Percentiles rank a stretch among this genome's conserved stretches.
phyloP scores from a whole-genome alignment of 2,113 vertebrate genomes.

The Chaetodon trifascialis region DNA sequence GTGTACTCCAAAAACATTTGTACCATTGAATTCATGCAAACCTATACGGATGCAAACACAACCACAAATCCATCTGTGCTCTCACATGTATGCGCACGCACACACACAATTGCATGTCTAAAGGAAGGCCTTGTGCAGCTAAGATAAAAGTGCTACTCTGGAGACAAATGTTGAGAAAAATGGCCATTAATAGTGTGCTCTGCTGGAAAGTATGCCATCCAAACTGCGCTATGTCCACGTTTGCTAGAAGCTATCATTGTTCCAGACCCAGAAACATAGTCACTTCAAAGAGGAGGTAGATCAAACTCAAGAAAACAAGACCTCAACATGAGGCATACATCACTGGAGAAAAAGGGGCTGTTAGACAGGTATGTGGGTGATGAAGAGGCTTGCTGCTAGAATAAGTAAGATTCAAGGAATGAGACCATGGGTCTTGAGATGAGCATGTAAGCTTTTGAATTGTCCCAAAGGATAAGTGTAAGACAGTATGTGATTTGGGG shows the following conservation, averaged over 20 bases:
- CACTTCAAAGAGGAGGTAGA: constrained; percentile 69
- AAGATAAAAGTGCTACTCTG: constrained; percentile 36
- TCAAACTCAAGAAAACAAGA: constrained; percentile 72
- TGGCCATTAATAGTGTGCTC: constrained; percentile 38
- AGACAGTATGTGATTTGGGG: constrained; percentile 26
- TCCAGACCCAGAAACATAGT: constrained; percentile 51
- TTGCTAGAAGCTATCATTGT: constrained; percentile 44
- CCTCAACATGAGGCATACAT: constrained; percentile 43
- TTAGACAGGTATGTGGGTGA: constrained; percentile 30
- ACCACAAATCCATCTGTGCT: not conserved
- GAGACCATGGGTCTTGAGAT: constrained; percentile 10
- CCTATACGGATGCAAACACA: not conserved
- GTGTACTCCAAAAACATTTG: not conserved
- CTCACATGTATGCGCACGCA: not conserved
- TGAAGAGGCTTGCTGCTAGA: constrained; percentile 31
- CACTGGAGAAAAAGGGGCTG: constrained; percentile 19
- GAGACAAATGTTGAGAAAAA: constrained; percentile 45
- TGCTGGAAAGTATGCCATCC: constrained; percentile 48
- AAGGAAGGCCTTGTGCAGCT: not conserved
- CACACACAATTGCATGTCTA: not conserved
- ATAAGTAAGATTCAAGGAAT: constrained; percentile 45
- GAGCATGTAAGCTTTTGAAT: constrained; percentile 34
- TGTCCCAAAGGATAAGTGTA: constrained; percentile 13
- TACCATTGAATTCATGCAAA: not conserved
- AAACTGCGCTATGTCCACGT: constrained; percentile 50